Base-by-base conservation (phyloP, 2,113 vertebrate genomes). In the Nestor notabilis region DNA sequence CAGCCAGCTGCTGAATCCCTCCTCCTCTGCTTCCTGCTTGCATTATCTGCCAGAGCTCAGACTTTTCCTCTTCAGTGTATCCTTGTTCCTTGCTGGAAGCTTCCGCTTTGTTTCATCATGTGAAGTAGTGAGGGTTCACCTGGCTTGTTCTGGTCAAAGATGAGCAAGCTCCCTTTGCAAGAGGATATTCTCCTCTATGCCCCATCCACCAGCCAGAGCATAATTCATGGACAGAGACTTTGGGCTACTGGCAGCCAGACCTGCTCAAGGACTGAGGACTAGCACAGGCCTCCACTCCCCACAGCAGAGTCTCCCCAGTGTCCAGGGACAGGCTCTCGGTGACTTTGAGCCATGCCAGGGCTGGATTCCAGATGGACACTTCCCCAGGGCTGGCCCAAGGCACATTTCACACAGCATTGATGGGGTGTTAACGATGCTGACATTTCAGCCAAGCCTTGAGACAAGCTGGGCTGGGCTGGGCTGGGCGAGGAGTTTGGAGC, bases 341-440 rank as follows among this genome's bases (percentile, higher is more conserved):
- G 89, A 76, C 94, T 90, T 87, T 94, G 96, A 97, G 93, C 85
- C 90, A 75, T 74, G 81, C 79, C 87, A 94, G 95, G 93, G 92
- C 94, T 60, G 60, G 94, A 85, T 96, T 96, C 96, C 97, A 97
- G 97, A 95, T 80, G 91, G 93, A 85, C 75, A 31, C 43, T 74
- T 89, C 66, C 43, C 31, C 64, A 41, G 74, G 19, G 14, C 6
- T 50, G 82, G 72, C 90, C 52, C 85, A 85, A 64, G 75, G 84
- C 87, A 23, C 52, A 70, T 88, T 96, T 92, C 86, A 93, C 75
- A 82, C 55, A 31, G 50, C 75, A 96, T 77, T 94, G 95, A 96
- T 96, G 95, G 94, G 87, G 87, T 97, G 96, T 94, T 96, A 92
- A 95, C 60, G 95, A 96, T 65, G 93, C 84, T 96, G 84, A 86